phyloP scores from a whole-genome alignment of 2,888 invertebrate species.

The Noctua pronuba region DNA sequence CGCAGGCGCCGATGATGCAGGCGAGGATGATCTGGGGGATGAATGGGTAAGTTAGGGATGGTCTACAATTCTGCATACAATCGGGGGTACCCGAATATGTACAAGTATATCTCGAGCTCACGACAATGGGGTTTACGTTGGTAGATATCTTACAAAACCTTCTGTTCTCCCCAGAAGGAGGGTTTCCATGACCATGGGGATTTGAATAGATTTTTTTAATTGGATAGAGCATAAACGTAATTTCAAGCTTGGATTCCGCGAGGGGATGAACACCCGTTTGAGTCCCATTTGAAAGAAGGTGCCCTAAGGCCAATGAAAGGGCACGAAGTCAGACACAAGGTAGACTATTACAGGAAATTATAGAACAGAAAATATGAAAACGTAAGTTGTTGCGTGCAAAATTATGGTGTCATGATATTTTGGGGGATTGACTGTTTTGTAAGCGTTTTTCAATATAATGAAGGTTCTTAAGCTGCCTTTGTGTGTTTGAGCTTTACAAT shows the following conservation, averaged over 20 bases:
- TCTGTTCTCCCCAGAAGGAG: background rate
- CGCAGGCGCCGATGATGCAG: conserved; percentile 78
- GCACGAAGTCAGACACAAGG: too few relatives aligned
- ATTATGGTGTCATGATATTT: background rate
- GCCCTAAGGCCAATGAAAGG: too few relatives aligned
- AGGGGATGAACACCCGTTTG: background rate
- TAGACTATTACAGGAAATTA: background rate
- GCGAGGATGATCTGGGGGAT: conserved; percentile 79
- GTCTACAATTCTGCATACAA: background rate
- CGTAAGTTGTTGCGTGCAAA: background rate
- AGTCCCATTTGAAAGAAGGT: background rate
- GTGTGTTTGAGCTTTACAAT: background rate
- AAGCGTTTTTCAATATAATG: background rate
- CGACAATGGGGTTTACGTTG: background rate
- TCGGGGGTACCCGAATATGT: background rate
- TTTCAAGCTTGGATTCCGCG: background rate
- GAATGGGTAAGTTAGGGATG: background rate
- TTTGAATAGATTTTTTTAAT: background rate
- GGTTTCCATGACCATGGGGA: background rate
- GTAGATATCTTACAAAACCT: background rate
- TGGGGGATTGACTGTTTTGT: background rate
- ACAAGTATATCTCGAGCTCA: background rate
- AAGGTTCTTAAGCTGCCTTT: background rate
- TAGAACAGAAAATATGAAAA: background rate
- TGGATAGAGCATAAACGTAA: too few relatives aligned